These are phyloP conservation scores for Tetrapedia diversipes DNA, from an alignment of 2,888 invertebrate species.

Conservation along the genomic window DNA sequence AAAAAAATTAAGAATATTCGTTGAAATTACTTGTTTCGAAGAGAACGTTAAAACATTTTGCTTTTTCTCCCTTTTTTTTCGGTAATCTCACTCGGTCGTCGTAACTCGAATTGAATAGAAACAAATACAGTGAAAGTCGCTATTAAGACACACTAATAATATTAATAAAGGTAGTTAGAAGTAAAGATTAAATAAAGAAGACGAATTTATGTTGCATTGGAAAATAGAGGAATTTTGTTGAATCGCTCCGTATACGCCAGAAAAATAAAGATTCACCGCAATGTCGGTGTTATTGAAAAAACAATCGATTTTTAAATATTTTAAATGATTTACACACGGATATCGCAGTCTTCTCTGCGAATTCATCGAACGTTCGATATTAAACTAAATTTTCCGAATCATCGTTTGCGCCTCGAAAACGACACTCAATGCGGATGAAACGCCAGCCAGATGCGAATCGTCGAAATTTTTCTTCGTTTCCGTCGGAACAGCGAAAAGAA, in stretches of 20 bases:
- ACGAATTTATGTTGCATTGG: too few relatives aligned
- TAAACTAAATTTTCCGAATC: background rate
- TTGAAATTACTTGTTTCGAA: too few relatives aligned
- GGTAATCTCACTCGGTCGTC: too few relatives aligned
- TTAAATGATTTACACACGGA: background rate
- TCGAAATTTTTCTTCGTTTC: slow-evolving; percentile 17
- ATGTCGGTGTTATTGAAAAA: too few relatives aligned
- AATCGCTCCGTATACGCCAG: background rate
- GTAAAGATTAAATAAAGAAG: too few relatives aligned
- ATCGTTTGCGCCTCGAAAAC: slow-evolving; percentile 10
- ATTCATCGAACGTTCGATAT: background rate
- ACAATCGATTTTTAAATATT: slow-evolving; percentile 7
- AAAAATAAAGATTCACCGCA: too few relatives aligned
- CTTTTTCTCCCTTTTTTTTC: too few relatives aligned
- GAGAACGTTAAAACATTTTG: too few relatives aligned
- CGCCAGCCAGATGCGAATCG: background rate
- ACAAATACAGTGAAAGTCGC: too few relatives aligned
- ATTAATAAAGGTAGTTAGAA: too few relatives aligned
- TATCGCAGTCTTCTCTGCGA: background rate
- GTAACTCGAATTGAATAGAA: too few relatives aligned
- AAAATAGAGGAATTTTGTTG: background rate
- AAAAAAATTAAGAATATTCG: background rate
- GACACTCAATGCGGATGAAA: slow-evolving; percentile 12
- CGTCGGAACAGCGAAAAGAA: background rate
- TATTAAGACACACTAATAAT: too few relatives aligned